A percentile compares a stretch with the other conserved stretches of the same genome.
These are phyloP conservation scores for Meloidogyne exigua DNA, from an alignment of 1,140 invertebrate genomes.

Conservation along the genomic window DNA sequence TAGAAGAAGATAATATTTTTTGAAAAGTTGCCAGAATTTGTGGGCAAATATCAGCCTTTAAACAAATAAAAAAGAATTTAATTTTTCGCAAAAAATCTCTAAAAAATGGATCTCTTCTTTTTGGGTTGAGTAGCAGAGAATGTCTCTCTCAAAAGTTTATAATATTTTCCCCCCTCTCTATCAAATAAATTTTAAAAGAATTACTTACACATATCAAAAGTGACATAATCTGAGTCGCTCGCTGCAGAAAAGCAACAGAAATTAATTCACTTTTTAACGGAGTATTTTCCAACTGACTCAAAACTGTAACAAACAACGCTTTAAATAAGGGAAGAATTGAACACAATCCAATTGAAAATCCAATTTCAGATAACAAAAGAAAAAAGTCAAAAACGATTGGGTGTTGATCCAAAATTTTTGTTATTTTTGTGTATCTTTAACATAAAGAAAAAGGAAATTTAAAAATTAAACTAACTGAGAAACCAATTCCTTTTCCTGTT, in stretches of 20 bases:
- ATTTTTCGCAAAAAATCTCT: background rate
- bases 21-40: constrained; percentile 9
- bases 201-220: constrained; percentile 24
- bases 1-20: constrained; percentile 16
- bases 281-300: constrained; percentile 8
- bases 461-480: constrained; percentile 13
- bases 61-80: constrained; percentile 1
- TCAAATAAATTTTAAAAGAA: too few species aligned
- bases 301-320: constrained; percentile 20
- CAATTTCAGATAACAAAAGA: constrained; percentile 22
- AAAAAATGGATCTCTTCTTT: too few species aligned
- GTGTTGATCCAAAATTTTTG: background rate
- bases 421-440: constrained; percentile 13
- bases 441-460: background rate
- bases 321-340: constrained; percentile 25
- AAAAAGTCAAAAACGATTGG: constrained; percentile 31
- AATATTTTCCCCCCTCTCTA: too few species aligned
- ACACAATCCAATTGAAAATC: constrained; percentile 16
- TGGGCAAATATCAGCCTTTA: constrained; percentile 26
- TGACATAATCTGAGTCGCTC: constrained; percentile 13
- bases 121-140: too few species aligned
- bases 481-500: constrained; percentile 25
- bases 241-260: constrained; percentile 10
- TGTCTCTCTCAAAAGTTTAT: too few species aligned
- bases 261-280: background rate